Conservation (phyloP, 2,888 invertebrate species). For the Frankliniella intonsa region DNA sequence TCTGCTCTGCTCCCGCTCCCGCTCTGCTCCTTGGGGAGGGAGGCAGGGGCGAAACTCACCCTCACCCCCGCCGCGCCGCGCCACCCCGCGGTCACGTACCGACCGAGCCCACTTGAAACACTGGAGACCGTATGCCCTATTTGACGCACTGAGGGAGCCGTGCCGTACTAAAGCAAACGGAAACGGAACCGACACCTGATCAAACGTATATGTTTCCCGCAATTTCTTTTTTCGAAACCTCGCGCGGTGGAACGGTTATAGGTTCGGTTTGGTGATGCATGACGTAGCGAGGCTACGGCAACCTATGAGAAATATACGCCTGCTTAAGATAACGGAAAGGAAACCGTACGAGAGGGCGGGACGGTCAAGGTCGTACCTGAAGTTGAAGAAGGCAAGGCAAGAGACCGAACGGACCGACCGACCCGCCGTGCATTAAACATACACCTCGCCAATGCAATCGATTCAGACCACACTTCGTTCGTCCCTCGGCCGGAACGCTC, state of each 20-base stretch:
- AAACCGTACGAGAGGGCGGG: neutral
- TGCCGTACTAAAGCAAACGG: too few relatives aligned
- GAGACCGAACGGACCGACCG: neutral
- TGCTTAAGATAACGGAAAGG: neutral
- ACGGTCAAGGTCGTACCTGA: neutral
- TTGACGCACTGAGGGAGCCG: too few relatives aligned
- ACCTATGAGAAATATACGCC: neutral
- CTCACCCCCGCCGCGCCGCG: constrained; percentile 8
- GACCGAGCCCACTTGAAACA: neutral
- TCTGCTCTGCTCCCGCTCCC: neutral
- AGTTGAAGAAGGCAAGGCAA: neutral
- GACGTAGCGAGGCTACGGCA: neutral
- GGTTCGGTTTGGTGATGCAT: too few relatives aligned
- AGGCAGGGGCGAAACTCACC: neutral
- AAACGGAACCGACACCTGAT: too few relatives aligned
- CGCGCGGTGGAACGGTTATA: too few relatives aligned
- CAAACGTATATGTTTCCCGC: too few relatives aligned
- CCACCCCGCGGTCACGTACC: neutral
- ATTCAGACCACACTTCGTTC: neutral
- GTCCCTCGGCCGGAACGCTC: neutral
- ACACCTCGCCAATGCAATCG: neutral
- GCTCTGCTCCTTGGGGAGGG: neutral
- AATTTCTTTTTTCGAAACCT: too few relatives aligned
- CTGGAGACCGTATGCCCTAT: too few relatives aligned
- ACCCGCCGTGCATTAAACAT: neutral